These are phyloP conservation scores for Cylindroiulus punctatus DNA, from an alignment of 2,888 invertebrate genomes.

Conservation along the genomic window DNA sequence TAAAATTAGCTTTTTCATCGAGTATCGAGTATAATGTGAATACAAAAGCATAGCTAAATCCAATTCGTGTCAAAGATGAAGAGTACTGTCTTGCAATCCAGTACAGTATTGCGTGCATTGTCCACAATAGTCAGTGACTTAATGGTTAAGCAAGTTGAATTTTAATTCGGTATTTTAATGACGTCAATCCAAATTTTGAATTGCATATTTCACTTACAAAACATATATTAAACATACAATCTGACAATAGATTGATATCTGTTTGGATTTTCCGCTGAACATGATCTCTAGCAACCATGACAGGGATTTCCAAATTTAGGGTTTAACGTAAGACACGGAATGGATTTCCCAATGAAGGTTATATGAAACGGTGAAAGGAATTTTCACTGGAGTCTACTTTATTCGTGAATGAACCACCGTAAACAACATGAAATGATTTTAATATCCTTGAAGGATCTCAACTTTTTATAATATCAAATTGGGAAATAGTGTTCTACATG, in stretches of 20 bases:
- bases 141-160: background rate
- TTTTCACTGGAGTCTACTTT: background rate
- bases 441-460: background rate
- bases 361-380: background rate
- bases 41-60: too few species aligned
- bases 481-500: too few species aligned
- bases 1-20: too few species aligned
- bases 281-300: background rate
- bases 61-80: too few species aligned
- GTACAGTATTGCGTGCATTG: too few species aligned
- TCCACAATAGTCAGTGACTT: background rate
- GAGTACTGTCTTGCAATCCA: too few species aligned
- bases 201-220: background rate
- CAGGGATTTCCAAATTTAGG: background rate
- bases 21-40: too few species aligned
- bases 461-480: too few species aligned
- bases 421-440: background rate
- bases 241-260: background rate
- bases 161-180: background rate
- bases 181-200: background rate
- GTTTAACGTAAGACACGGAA: background rate
- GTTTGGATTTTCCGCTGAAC: background rate
- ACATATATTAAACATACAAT: background rate
- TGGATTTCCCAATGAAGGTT: constrained; percentile 4
- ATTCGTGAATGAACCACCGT: background rate